Conservation (phyloP, 2,888 invertebrate species). For the Altica lythri region DNA sequence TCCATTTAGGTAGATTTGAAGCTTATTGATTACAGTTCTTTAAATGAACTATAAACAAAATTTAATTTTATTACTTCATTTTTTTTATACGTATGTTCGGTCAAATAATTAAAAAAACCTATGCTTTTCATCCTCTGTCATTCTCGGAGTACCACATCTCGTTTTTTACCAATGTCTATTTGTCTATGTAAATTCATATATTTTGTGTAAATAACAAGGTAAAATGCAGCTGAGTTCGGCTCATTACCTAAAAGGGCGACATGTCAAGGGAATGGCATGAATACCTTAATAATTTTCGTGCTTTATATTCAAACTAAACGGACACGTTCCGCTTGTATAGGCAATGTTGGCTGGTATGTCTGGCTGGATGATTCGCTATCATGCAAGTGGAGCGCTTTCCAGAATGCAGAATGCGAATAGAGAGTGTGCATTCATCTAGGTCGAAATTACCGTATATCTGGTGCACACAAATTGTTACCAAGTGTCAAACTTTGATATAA, state of each 20-base stretch:
- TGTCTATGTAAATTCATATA: no score
- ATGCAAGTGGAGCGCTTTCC: constrained; percentile 21
- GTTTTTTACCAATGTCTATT: no score
- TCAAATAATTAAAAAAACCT: no score
- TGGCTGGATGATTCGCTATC: constrained; percentile 21
- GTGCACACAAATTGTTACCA: constrained; percentile 11
- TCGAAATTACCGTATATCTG: background rate
- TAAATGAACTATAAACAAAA: no score
- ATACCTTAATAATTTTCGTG: constrained; percentile 19
- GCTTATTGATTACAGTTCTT: no score
- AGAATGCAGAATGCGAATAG: constrained; percentile 17
- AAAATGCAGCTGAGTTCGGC: constrained; percentile 2
- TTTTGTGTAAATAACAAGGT: no score
- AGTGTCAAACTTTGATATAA: constrained; percentile 5
- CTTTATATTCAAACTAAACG: constrained; percentile 44
- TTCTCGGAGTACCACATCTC: no score
- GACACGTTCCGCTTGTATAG: constrained; percentile 42
- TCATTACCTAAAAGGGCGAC: constrained; percentile 23
- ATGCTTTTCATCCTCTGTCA: no score
- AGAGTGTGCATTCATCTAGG: constrained; percentile 12
- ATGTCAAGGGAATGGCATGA: constrained; percentile 14
- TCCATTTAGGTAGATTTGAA: no score
- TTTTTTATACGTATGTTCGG: no score
- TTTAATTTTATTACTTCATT: no score
- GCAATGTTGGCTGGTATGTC: constrained; percentile 18